Evolutionary conservation across 2,113 vertebrate genomes (phyloP).

Genomic region (Nycticebus coucang): DNA sequence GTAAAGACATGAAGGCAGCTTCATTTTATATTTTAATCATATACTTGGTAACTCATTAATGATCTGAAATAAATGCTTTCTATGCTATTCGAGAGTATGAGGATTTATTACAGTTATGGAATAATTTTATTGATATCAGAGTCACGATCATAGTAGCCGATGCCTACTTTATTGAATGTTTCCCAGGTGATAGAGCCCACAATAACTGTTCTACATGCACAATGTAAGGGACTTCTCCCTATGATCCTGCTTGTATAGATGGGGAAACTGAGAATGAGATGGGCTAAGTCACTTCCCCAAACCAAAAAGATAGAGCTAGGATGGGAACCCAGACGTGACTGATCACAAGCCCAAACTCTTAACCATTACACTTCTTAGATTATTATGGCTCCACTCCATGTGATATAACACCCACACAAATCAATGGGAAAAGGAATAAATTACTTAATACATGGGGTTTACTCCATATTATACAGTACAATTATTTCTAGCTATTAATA

Average conservation of each 20-base stretch:
- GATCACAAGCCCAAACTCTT: neutral
- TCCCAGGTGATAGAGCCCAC: neutral
- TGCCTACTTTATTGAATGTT: neutral
- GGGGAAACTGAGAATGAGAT: neutral
- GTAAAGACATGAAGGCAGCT: neutral
- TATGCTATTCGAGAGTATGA: neutral
- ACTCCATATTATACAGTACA: neutral
- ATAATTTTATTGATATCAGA: neutral
- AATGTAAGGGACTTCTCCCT: neutral
- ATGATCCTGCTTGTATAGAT: neutral
- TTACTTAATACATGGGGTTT: neutral
- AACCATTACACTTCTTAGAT: neutral
- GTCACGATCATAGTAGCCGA: neutral
- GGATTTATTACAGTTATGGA: neutral
- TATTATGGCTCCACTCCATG: neutral
- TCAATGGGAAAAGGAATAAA: neutral
- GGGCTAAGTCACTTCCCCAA: neutral
- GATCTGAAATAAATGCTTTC: neutral
- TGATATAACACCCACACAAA: neutral
- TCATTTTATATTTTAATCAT: neutral
- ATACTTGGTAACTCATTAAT: neutral
- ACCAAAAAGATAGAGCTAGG: neutral
- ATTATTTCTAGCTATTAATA: conserved; percentile 7
- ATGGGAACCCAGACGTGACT: neutral
- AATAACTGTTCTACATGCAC: neutral